Conservation (phyloP, 1,140 invertebrate genomes). For the Drosophila sp. region DNA sequence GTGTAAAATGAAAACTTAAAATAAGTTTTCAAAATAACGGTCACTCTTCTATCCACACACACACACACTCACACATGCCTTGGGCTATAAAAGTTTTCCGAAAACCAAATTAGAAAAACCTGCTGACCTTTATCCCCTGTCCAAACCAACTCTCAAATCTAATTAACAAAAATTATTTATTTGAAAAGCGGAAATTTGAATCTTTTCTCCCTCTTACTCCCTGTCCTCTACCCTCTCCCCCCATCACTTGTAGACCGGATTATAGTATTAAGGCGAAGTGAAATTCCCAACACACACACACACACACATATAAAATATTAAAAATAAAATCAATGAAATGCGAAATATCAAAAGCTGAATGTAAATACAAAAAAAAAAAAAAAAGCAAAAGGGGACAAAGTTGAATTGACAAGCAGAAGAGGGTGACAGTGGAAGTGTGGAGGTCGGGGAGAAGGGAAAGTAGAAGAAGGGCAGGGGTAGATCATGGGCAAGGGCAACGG, state of each 20-base stretch:
- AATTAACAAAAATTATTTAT: slow-evolving; percentile 58
- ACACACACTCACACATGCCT: background rate
- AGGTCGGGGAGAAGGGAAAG: background rate
- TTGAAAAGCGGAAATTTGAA: slow-evolving; percentile 27
- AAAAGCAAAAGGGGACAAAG: background rate
- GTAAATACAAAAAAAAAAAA: slow-evolving; percentile 41
- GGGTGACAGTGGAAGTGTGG: slow-evolving; percentile 32
- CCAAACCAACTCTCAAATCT: slow-evolving; percentile 37
- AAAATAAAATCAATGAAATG: slow-evolving; percentile 66
- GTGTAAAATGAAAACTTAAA: no score
- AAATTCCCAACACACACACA: slow-evolving; percentile 19
- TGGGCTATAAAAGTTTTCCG: background rate
- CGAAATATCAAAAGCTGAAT: slow-evolving; percentile 67
- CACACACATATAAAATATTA: slow-evolving; percentile 34
- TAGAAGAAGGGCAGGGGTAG: background rate
- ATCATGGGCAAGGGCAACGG: background rate
- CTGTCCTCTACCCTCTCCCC: background rate
- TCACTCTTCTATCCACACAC: no score
- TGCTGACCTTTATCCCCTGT: slow-evolving; percentile 10
- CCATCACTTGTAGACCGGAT: slow-evolving; percentile 1
- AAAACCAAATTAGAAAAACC: background rate
- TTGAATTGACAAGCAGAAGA: background rate
- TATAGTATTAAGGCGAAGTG: slow-evolving; percentile 24
- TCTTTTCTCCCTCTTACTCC: background rate
- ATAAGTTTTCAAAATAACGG: background rate